phyloP scores from a whole-genome alignment of 2,113 vertebrate genomes.

The Dolichotis patagonum region DNA sequence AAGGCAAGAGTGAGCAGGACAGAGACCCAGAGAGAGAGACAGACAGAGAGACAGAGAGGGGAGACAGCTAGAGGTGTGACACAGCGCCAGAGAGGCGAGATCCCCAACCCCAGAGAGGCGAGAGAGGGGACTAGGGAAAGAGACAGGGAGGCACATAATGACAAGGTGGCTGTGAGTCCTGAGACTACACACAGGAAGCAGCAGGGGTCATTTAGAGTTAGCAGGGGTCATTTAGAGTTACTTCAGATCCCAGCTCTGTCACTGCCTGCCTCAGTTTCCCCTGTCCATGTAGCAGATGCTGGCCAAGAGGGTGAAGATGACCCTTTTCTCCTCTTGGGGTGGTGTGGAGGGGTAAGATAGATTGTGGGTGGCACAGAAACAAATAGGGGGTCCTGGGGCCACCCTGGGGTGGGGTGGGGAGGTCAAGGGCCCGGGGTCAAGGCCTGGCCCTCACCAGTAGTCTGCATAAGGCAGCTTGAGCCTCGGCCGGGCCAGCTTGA shows the following conservation, averaged over 20 bases:
- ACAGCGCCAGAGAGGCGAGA: background rate
- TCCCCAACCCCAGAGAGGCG: background rate
- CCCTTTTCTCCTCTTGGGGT: background rate
- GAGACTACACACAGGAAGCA: background rate
- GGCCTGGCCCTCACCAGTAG: slow-evolving; percentile 90
- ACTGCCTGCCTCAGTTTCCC: background rate
- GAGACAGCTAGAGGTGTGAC: background rate
- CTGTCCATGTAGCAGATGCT: background rate
- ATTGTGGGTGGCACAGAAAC: background rate
- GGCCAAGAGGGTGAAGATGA: background rate
- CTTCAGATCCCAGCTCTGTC: background rate
- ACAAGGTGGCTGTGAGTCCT: background rate
- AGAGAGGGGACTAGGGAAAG: background rate
- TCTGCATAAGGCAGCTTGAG: slow-evolving; percentile 94
- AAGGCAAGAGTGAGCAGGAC: background rate
- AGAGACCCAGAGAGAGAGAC: background rate
- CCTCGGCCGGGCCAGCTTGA: slow-evolving; percentile 93
- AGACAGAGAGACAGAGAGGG: background rate
- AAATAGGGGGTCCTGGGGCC: background rate
- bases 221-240: background rate
- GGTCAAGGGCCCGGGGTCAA: background rate
- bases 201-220: background rate
- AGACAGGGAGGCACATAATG: background rate
- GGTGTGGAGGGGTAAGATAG: background rate
- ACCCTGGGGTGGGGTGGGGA: too few relatives aligned